Conservation (phyloP, 1,140 invertebrate species). For the Drosophila neocordata region DNA sequence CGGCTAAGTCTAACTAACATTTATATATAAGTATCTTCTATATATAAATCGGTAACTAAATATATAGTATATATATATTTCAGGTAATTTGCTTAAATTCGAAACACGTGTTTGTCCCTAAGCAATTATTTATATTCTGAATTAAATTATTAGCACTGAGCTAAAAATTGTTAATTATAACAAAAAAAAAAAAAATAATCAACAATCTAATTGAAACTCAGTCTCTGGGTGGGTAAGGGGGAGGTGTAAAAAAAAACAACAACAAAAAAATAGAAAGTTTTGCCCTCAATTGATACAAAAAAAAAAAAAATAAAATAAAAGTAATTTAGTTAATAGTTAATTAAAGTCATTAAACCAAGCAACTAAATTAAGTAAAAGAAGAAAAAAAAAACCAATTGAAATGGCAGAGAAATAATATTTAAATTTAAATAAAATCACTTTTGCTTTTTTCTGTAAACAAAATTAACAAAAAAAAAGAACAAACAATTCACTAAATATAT, state of each 20-base stretch:
- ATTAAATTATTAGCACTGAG: conserved; percentile 9
- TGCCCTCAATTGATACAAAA: conserved; percentile 10
- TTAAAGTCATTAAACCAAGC: neutral
- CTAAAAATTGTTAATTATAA: conserved; percentile 7
- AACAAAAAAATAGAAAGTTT: conserved; percentile 12
- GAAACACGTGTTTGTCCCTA: neutral
- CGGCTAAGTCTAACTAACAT: too few species aligned
- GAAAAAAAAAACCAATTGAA: neutral
- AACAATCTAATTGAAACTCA: conserved; percentile 11
- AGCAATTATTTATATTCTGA: conserved; percentile 1
- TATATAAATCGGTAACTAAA: neutral
- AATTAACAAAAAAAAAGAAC: neutral
- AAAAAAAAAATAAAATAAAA: conserved; percentile 5
- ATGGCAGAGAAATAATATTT: too few species aligned
- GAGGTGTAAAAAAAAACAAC: neutral
- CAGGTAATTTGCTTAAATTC: conserved; percentile 9
- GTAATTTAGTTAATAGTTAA: conserved; percentile 13
- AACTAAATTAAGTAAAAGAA: neutral
- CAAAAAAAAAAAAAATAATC: conserved; percentile 3
- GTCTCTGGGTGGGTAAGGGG: too few species aligned
- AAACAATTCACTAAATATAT: neutral
- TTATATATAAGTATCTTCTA: neutral
- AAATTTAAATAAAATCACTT: too few species aligned
- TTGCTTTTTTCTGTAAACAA: neutral
- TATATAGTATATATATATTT: neutral